phyloP scores from a whole-genome alignment of 2,113 vertebrate species.

The Platysteira castanea region DNA sequence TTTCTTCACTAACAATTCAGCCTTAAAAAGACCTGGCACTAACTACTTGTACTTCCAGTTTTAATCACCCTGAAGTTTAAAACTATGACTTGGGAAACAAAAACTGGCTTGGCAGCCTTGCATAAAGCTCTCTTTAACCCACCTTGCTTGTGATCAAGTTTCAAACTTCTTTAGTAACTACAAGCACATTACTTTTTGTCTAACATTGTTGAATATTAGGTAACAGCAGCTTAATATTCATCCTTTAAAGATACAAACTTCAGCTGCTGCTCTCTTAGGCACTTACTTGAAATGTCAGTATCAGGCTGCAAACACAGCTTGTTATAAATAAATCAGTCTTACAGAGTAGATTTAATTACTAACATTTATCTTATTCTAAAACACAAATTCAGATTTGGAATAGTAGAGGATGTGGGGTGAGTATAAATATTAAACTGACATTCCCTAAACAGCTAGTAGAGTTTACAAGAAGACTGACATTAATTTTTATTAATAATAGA shows the following conservation, averaged over 20 bases:
- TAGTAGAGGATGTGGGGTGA: background rate
- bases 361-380: background rate
- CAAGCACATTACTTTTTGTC: background rate
- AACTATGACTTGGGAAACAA: background rate
- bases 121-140: background rate
- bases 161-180: background rate
- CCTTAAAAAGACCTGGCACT: background rate
- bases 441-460: background rate
- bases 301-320: background rate
- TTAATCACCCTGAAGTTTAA: background rate
- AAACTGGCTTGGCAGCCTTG: background rate
- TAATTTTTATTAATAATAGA: background rate
- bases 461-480: background rate
- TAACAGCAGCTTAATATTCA: background rate
- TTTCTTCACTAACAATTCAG: background rate
- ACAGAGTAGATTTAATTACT: background rate
- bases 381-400: background rate
- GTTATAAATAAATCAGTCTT: background rate
- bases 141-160: background rate
- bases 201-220: background rate
- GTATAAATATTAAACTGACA: background rate
- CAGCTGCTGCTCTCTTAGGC: background rate
- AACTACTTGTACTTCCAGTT: background rate
- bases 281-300: background rate
- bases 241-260: background rate